Evolutionary conservation across 2,888 invertebrate genomes (phyloP).

Genomic region (Latrodectus hesperus): DNA sequence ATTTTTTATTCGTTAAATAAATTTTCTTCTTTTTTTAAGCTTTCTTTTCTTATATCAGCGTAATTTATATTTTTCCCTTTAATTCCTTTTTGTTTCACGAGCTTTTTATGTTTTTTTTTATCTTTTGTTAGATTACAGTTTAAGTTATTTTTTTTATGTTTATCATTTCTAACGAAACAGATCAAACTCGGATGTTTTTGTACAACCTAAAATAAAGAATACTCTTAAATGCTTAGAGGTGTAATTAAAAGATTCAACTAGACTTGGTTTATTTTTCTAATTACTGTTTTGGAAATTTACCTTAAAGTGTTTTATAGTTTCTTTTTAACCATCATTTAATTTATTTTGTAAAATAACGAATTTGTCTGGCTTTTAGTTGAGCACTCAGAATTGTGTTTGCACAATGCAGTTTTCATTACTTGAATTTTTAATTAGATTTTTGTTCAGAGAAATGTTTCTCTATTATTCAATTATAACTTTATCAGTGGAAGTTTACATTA

Average conservation of each 20-base stretch:
- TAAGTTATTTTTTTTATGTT: neutral
- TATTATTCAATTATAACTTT: too few relatives aligned
- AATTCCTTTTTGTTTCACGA: constrained; percentile 10
- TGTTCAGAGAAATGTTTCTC: too few relatives aligned
- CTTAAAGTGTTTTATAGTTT: neutral
- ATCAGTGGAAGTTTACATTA: too few relatives aligned
- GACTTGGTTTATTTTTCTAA: constrained; percentile 11
- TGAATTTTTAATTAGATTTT: too few relatives aligned
- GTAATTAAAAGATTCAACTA: constrained; percentile 45
- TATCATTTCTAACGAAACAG: neutral
- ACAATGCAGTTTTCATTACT: too few relatives aligned
- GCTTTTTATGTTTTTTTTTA: neutral
- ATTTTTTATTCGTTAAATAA: constrained; percentile 7
- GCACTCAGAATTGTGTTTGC: too few relatives aligned
- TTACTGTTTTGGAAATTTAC: neutral
- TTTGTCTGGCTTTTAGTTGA: neutral
- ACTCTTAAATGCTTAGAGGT: constrained; percentile 21
- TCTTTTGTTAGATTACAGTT: neutral
- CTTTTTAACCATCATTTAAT: neutral
- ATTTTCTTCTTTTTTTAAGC: constrained; percentile 4
- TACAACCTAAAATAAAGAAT: neutral
- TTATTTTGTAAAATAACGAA: neutral
- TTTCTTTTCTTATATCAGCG: constrained; percentile 13
- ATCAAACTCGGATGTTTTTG: neutral
- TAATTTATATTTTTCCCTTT: constrained; percentile 25